Percentiles rank a stretch among this genome's conserved stretches.
phyloP scores from a whole-genome alignment of 1,140 invertebrate genomes.

The Dufourea novaeangliae region DNA sequence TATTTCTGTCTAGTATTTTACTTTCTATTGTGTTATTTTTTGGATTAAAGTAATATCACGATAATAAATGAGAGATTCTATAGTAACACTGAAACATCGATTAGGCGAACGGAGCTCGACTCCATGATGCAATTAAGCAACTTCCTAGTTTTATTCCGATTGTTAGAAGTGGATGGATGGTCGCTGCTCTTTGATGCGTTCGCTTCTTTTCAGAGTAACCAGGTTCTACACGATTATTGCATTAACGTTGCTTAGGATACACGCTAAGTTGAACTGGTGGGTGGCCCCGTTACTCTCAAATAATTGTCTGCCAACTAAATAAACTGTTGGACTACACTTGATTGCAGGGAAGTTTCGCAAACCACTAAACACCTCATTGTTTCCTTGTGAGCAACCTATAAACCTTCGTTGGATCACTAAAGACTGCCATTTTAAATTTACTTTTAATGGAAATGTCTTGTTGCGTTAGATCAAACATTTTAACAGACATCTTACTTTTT shows the following conservation, averaged over 20 bases:
- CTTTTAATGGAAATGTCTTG: not conserved
- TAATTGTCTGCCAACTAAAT: conserved; percentile 54
- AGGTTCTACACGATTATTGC: conserved; percentile 46
- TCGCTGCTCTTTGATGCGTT: conserved; percentile 18
- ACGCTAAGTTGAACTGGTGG: conserved; percentile 31
- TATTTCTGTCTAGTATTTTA: no score
- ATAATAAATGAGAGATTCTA: no score
- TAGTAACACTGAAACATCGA: not conserved
- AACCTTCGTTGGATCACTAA: conserved; percentile 5
- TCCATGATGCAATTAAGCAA: conserved; percentile 7
- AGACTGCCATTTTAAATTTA: conserved; percentile 25
- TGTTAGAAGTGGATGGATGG: conserved; percentile 25
- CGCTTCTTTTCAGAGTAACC: conserved; percentile 8
- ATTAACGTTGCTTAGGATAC: conserved; percentile 23
- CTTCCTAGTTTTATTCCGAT: conserved; percentile 18
- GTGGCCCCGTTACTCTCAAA: conserved; percentile 54
- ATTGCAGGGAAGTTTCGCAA: conserved; percentile 56
- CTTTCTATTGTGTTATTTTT: no score
- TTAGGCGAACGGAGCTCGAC: not conserved
- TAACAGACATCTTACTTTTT: not conserved
- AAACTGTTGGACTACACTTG: conserved; percentile 42
- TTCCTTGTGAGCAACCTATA: conserved; percentile 55
- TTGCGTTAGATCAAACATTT: not conserved
- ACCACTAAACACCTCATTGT: conserved; percentile 46
- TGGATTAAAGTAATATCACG: no score